A percentile compares a stretch with the other conserved stretches of the same genome.
Conservation (phyloP, 2,797 vertebrate species). For the Myiotriccus ornatus region DNA sequence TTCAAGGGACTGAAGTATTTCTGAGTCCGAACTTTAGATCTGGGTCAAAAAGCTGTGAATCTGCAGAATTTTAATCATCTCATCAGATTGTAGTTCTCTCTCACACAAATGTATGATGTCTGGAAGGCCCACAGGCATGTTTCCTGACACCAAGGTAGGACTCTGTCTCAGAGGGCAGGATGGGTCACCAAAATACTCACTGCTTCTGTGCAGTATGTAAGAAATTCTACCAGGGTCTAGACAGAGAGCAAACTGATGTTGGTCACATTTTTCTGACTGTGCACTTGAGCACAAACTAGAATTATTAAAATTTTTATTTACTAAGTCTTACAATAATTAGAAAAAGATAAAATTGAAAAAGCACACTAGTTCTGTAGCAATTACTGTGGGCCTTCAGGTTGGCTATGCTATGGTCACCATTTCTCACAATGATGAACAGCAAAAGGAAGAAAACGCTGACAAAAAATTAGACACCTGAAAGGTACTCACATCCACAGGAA, state of each 20-base stretch:
- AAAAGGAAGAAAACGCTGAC: not conserved
- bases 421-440: not conserved
- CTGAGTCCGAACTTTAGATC: slow-evolving; percentile 25
- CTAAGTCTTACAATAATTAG: not conserved
- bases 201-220: not conserved
- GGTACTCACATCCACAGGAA: not conserved
- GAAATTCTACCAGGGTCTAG: not conserved
- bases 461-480: not conserved
- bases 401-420: not conserved
- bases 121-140: not conserved
- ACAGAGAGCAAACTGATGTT: not conserved
- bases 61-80: slow-evolving; percentile 3
- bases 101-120: not conserved
- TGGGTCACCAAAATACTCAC: not conserved
- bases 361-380: not conserved
- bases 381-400: not conserved
- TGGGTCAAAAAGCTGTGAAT: slow-evolving; percentile 45
- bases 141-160: not conserved
- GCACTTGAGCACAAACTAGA: not conserved
- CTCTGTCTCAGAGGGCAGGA: not conserved
- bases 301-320: not conserved
- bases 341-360: not conserved
- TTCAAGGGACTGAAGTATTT: slow-evolving; percentile 44
- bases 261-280: not conserved
- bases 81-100: not conserved